Base-by-base conservation (phyloP, 2,888 invertebrate genomes). In the Pyrrhosoma nymphula region DNA sequence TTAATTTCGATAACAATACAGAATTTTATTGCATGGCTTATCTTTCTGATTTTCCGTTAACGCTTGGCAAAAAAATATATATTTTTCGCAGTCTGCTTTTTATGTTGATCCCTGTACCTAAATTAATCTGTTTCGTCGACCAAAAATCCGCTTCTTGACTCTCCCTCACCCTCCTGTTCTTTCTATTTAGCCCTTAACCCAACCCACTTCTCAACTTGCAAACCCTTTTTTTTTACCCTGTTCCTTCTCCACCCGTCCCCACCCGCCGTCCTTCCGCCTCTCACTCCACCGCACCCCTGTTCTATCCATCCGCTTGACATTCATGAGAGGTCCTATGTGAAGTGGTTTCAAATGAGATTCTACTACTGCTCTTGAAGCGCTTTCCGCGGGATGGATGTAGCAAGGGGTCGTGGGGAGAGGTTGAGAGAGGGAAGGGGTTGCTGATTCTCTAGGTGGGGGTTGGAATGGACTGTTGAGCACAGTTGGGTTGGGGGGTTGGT, bases 331-430 rank as follows among this genome's bases (percentile, higher is more conserved):
- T 30, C 91, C 63, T 91, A 93, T 55, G 93, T 69, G 93, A 93
- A 93, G 93, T 93, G 75, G 75, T 93, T 93, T 93, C 93, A n/a
- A 93, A 93, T 93, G 93, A 93, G 93, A 75, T 93, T 69, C 93
- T 47, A 69, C 69, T n/a, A 93, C 69, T 47, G 69, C 63, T 93
- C 93, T 69, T 93, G 60, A 39, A 63, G 63, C 39, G 91, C 35
- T 60, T 90, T 60, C 63, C 39, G 35, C 10, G 26, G 91, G 55
- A 47, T 60, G 60, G 60, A 60, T 60, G 18, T 4, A 20, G 35
- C 39, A n/a, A 56, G 20, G 56, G n/a, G 30, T 16, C 30, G 30
- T 30, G 1, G 16, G 90, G 90, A 90, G 39, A 26, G 35, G 60
- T 63, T 23, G 63, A 6, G 91, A 63, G 63, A 39, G 63, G n/a